Conservation (phyloP, 1,140 invertebrate genomes). For the Wasmannia auropunctata region DNA sequence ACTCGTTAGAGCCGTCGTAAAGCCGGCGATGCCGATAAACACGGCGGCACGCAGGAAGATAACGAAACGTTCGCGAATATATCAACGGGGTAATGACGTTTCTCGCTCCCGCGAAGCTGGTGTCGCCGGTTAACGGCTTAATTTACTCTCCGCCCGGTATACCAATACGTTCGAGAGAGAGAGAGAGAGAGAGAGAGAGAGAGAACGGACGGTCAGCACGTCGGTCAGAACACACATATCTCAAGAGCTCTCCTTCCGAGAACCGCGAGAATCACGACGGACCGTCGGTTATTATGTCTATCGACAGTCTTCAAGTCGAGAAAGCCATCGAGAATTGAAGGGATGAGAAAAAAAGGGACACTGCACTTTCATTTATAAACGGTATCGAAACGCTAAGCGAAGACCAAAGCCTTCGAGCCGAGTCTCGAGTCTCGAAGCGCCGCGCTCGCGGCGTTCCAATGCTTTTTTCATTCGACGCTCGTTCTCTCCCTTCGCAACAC, state of each 20-base stretch:
- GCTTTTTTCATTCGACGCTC: neutral
- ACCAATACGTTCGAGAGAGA: neutral
- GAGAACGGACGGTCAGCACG: too few relatives aligned
- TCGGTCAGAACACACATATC: neutral
- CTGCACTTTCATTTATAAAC: neutral
- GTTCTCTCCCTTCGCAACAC: neutral
- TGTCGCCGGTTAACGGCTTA: slow-evolving; percentile 34
- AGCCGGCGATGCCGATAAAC: slow-evolving; percentile 22
- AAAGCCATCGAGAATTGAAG: neutral
- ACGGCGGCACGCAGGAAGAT: slow-evolving; percentile 5
- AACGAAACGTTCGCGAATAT: slow-evolving; percentile 5
- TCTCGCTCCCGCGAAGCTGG: neutral
- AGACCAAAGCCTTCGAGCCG: too few relatives aligned
- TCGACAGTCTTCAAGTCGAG: neutral
- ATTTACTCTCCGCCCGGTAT: neutral
- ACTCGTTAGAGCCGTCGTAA: slow-evolving; percentile 41
- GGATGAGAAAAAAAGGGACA: neutral
- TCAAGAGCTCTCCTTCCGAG: neutral
- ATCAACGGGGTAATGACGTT: slow-evolving; percentile 14
- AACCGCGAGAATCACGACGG: neutral
- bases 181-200: too few relatives aligned
- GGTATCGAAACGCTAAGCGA: neutral
- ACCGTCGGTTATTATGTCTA: neutral
- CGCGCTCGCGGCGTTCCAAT: neutral
- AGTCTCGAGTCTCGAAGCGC: neutral